Evolutionary conservation across 1,140 invertebrate genomes (phyloP).

Genomic region (Gonatopus flavifemur): DNA sequence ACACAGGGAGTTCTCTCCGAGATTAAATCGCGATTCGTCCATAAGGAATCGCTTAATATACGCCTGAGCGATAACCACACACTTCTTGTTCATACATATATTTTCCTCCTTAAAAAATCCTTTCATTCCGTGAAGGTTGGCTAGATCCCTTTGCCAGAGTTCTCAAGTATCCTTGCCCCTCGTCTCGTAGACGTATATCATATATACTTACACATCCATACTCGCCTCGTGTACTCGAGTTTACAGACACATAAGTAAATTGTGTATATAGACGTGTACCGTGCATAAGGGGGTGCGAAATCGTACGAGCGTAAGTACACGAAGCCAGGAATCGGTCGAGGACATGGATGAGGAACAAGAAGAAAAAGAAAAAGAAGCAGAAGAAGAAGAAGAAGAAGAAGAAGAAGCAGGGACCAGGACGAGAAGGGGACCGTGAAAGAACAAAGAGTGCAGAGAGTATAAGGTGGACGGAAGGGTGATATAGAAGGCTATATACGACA

Average conservation of each 20-base stretch:
- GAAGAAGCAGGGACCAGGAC: slow-evolving; percentile 10
- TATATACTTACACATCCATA: no score
- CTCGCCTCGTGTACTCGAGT: no score
- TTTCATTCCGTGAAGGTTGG: slow-evolving; percentile 25
- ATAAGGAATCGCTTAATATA: no score
- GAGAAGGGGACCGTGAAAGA: slow-evolving; percentile 22
- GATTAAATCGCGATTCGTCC: no score
- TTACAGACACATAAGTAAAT: no score
- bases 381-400: background rate
- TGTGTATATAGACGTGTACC: slow-evolving; percentile 1
- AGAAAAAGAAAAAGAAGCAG: slow-evolving; percentile 8
- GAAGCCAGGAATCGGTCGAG: slow-evolving; percentile 31
- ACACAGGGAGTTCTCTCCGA: no score
- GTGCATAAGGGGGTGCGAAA: slow-evolving; percentile 38
- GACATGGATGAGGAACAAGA: slow-evolving; percentile 31
- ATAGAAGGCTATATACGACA: slow-evolving; percentile 17
- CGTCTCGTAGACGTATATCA: slow-evolving; percentile 22
- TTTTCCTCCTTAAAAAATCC: slow-evolving; percentile 41
- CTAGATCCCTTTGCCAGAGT: slow-evolving; percentile 29
- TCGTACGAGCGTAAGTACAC: slow-evolving; percentile 34
- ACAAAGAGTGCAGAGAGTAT: slow-evolving; percentile 49
- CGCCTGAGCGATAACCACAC: no score
- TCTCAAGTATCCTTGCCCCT: slow-evolving; percentile 27
- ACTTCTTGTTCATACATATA: no score
- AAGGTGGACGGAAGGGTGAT: slow-evolving; percentile 35